Evolutionary conservation across 1,140 invertebrate genomes (phyloP).

Genomic region (Babylonia areolata): DNA sequence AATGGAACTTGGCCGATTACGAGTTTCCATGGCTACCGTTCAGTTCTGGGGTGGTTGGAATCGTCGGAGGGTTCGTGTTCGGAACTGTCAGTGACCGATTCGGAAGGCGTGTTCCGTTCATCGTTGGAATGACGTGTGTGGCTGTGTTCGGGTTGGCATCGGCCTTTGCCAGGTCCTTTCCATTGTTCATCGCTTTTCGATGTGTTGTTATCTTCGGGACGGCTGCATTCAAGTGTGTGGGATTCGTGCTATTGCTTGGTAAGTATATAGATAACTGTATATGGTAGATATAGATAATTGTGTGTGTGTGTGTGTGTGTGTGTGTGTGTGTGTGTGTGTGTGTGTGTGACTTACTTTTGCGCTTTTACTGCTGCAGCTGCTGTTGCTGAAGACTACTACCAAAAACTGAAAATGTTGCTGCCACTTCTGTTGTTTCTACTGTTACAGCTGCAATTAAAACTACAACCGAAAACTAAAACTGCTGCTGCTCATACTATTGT

Average conservation of each 20-base stretch:
- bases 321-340: too few species aligned
- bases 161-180: constrained; percentile 60
- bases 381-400: too few species aligned
- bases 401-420: too few species aligned
- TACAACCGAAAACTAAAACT: too few species aligned
- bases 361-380: too few species aligned
- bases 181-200: constrained; percentile 58
- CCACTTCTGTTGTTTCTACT: too few species aligned
- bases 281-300: too few species aligned
- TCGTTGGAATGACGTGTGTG: constrained; percentile 53
- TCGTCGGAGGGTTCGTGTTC: constrained; percentile 63
- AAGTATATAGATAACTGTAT: constrained; percentile 33
- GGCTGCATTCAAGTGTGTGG: constrained; percentile 62
- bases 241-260: constrained; percentile 69
- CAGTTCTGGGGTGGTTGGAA: constrained; percentile 57
- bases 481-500: too few species aligned
- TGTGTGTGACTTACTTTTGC: too few species aligned
- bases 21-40: constrained; percentile 66
- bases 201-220: constrained; percentile 64
- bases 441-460: too few species aligned
- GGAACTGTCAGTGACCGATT: constrained; percentile 66
- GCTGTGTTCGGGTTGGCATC: constrained; percentile 61
- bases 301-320: too few species aligned
- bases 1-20: constrained; percentile 62
- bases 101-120: constrained; percentile 63